Evolutionary conservation across 2,888 invertebrate genomes (phyloP).

Genomic region (Thalpophila matura): DNA sequence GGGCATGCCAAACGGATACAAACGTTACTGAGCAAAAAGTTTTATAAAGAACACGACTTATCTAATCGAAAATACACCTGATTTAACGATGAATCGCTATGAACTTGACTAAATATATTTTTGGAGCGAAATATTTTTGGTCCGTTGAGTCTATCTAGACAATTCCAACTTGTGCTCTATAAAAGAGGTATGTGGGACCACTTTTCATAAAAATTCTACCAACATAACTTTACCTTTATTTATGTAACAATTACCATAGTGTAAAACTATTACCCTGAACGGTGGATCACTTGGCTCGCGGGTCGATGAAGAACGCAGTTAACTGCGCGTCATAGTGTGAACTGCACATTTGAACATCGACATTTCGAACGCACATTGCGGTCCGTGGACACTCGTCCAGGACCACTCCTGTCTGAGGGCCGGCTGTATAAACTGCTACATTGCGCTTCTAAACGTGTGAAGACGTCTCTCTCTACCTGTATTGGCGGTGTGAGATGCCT

Average conservation of each 20-base stretch:
- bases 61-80: slow-evolving; percentile 16
- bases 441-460: slow-evolving; percentile 36
- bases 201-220: too few relatives aligned
- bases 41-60: not conserved
- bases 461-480: not conserved
- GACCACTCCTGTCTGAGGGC: slow-evolving; percentile 88
- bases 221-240: too few relatives aligned
- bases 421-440: slow-evolving; percentile 68
- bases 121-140: too few relatives aligned
- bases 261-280: slow-evolving; percentile 80
- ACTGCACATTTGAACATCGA: slow-evolving; percentile 90
- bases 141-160: too few relatives aligned
- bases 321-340: slow-evolving; percentile 84
- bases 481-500: too few relatives aligned
- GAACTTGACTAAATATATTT: not conserved
- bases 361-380: slow-evolving; percentile 92
- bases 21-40: not conserved
- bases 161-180: too few relatives aligned
- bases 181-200: too few relatives aligned
- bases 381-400: slow-evolving; percentile 82
- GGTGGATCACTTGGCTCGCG: slow-evolving; percentile 91
- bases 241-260: slow-evolving; percentile 9
- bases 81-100: not conserved
- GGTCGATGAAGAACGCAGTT: slow-evolving; percentile 91
- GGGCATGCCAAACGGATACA: slow-evolving; percentile 29